phyloP scores from a whole-genome alignment of 1,140 invertebrate genomes.

The Aphelenchoides fujianensis region DNA sequence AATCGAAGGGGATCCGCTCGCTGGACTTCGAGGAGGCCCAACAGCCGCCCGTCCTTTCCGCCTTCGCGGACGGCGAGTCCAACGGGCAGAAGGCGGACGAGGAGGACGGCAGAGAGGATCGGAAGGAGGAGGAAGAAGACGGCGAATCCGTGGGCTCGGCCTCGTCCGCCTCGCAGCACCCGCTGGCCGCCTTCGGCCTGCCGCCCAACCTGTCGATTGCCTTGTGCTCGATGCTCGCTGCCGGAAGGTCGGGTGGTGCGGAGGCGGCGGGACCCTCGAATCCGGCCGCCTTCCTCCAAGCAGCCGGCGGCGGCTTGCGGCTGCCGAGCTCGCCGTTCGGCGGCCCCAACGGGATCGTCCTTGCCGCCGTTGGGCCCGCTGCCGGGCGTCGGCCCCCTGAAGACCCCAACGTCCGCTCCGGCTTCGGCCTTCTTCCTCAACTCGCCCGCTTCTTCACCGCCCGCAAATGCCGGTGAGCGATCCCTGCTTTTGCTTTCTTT shows the following conservation, averaged over 20 bases:
- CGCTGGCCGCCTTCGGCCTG: neutral
- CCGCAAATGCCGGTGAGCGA: neutral
- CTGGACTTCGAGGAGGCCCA: too few species aligned
- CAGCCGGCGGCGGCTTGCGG: neutral
- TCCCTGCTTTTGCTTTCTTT: too few species aligned
- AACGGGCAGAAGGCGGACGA: neutral
- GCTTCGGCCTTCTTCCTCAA: neutral
- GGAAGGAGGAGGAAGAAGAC: neutral
- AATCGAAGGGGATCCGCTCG: too few species aligned
- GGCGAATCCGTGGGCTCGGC: neutral
- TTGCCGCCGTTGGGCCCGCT: neutral
- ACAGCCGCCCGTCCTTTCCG: too few species aligned
- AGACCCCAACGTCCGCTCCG: too few species aligned
- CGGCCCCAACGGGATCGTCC: neutral
- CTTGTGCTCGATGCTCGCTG: neutral
- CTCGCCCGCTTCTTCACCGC: neutral
- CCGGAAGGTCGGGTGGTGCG: neutral
- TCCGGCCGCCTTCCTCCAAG: neutral
- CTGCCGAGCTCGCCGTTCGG: neutral
- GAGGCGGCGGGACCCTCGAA: neutral
- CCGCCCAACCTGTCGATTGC: neutral
- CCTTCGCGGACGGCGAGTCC: neutral
- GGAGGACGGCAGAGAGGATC: constrained; percentile 3
- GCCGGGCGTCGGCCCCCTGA: too few species aligned
- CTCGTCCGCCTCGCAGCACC: neutral